Base-by-base conservation (phyloP, 2,888 invertebrate species). In the Eupithecia exiguata region DNA sequence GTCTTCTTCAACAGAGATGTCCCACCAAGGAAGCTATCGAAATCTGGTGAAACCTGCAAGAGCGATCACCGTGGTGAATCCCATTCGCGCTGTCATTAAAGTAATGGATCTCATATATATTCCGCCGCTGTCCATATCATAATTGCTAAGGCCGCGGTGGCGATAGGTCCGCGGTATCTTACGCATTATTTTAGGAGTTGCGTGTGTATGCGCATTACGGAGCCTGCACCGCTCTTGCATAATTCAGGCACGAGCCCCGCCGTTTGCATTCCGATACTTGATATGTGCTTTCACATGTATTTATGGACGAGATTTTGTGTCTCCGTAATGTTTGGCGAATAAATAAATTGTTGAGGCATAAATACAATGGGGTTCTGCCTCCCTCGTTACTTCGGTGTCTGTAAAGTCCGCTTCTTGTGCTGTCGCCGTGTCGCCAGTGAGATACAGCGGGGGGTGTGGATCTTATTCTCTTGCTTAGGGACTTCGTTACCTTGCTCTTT, bases 251-350 rank as follows among this genome's bases (percentile, higher is more conserved):
- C 92, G 91, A 91, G 91, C 88, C 87, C 90, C 89, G 92, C 91
- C 89, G 93, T 94, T 93, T 93, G 94, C 94, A 93, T 94, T 93
- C 93, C 92, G 92, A 93, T 94, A 94, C 93, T 92, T 93, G 93
- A 94, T 93, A 93, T 93, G 94, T 93, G 93, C 92, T 93, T 92
- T 92, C 93, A 93, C 92, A 94, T 94, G 93, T 94, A 94, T 94
- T 94, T 94, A 94, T 94, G 94, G 93, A 92, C 94, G 90, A 92
- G 94, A 94, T 94, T 94, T 94, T 93, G 94, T 94, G 94, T 93
- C 92, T 91, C 89, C 92, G 93, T 93, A 93, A 94, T 94, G 93
- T 94, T 93, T 91, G 91, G 91, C 92, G 93, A 93, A 94, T 94
- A 93, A 93, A 94, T 94, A 94, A 93, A 93, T 93, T 89, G 92